phyloP scores from a whole-genome alignment of 2,888 invertebrate genomes.

The Cryptophagus acutangulus region DNA sequence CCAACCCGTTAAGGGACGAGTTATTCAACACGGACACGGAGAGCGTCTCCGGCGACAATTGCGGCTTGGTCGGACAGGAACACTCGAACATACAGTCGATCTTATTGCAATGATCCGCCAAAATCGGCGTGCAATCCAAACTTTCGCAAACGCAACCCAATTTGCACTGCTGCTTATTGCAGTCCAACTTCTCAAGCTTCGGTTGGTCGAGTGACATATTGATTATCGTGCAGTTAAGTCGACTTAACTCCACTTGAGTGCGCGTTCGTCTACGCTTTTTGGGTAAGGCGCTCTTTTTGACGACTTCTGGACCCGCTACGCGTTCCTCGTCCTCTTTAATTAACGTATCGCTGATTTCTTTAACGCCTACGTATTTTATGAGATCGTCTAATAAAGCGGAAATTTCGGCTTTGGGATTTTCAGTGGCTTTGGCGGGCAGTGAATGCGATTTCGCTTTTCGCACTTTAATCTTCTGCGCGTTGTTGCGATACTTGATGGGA shows the following conservation, averaged over 20 bases:
- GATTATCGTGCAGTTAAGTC: constrained; percentile 63
- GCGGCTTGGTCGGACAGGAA: constrained; percentile 46
- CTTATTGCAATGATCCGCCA: constrained; percentile 57
- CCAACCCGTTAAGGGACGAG: too few relatives aligned
- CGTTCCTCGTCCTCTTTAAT: constrained; percentile 44
- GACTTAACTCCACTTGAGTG: constrained; percentile 51
- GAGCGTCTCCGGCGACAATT: constrained; percentile 36
- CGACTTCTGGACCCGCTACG: too few relatives aligned
- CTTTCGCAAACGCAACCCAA: constrained; percentile 66
- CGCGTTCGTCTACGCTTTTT: constrained; percentile 18
- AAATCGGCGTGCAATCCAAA: constrained; percentile 46
- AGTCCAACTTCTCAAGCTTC: constrained; percentile 45
- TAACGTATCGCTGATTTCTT: constrained; percentile 54
- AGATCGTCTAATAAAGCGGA: constrained; percentile 54
- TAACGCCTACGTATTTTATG: constrained; percentile 61
- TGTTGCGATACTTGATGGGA: constrained; percentile 55
- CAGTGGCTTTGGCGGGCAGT: not conserved
- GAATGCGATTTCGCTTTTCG: constrained; percentile 12
- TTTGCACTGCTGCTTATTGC: constrained; percentile 54
- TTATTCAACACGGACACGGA: too few relatives aligned
- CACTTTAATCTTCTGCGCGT: constrained; percentile 56
- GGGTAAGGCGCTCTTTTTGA: constrained; percentile 5
- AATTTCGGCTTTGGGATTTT: constrained; percentile 13
- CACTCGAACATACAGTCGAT: constrained; percentile 59
- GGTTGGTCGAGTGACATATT: constrained; percentile 41